Base-by-base conservation (phyloP, 1,140 invertebrate genomes). In the Drosophila aff. region DNA sequence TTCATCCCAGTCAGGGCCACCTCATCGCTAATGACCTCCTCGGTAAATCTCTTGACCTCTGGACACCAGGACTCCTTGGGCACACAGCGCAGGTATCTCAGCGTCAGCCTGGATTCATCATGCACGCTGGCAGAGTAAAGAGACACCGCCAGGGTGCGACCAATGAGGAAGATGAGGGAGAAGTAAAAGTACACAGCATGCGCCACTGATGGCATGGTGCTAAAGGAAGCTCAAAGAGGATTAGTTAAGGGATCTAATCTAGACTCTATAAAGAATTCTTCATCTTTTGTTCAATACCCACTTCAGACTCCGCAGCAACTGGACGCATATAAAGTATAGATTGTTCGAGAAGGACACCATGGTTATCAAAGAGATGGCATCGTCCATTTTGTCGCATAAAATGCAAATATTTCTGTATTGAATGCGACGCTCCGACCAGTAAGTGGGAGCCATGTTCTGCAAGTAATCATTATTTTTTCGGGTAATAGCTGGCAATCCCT, bases 81-180 rank as follows among this genome's bases (percentile, higher is more conserved):
- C 61, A 95, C 94, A 50, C 93, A 95, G 57, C 95, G 95, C 13
- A 96, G 76, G 57, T 93, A 82, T n/a, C 94, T 93, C 52, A 95
- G 78, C 0, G 94, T 93, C n/a, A 94, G 75, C 82, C 93, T 94
- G 36, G 95, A 95, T 74, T 95, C 94, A 82, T 96, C 95, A 76
- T 96, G 92, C 4, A 96, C 94, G 33, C 94, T 93, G 36, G 96
- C 95, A 8, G 95, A 93, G 46, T 94, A 94, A 36, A 96, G 82
- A 2, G 95, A 95, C 3, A 96, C 95, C 3, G 94, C 92, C 21
- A 94, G 75, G 0, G 95, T 95, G 77, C 95, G 93, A 23, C 94
- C 93, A 33, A 96, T 93, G 4, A 96, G 92, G 76, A 95, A 96
- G 0, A 93, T 92, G 58, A 96, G 95, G 0, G 95, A 96, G 60